phyloP scores from a whole-genome alignment of 2,888 invertebrate species.

The Eupithecia abbreviata region DNA sequence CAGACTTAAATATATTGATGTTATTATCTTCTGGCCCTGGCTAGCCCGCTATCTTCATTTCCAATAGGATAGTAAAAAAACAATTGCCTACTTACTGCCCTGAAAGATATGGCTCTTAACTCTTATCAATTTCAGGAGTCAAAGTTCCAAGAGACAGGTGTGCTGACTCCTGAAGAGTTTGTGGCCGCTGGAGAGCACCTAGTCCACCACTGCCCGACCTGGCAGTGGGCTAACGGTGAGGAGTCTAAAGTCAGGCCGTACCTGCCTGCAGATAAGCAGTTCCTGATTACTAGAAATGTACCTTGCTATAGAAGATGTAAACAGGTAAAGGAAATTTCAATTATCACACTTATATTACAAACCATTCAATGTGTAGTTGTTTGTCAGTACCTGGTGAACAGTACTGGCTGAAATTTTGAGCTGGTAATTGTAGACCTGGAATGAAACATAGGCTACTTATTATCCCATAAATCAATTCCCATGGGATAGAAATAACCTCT shows the following conservation, averaged over 20 bases:
- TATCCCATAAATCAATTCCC: neutral
- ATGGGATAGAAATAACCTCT: neutral
- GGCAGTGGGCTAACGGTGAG: slow-evolving; percentile 99
- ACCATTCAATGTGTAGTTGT: neutral
- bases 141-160: slow-evolving; percentile 98
- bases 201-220: slow-evolving; percentile 99
- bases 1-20: neutral
- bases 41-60: neutral
- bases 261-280: slow-evolving; percentile 97
- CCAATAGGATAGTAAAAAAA: neutral
- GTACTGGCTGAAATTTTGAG: too few relatives aligned
- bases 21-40: neutral
- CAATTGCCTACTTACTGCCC: neutral
- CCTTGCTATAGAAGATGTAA: slow-evolving; percentile 98
- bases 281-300: slow-evolving; percentile 97
- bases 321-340: slow-evolving; percentile 80
- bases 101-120: neutral
- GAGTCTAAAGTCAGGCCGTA: slow-evolving; percentile 94
- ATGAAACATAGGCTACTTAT: neutral
- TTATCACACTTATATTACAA: neutral
- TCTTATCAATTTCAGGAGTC: slow-evolving; percentile 88
- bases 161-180: slow-evolving; percentile 99
- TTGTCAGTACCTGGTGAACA: neutral
- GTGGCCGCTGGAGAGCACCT: slow-evolving; percentile 99
- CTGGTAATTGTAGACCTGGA: neutral